phyloP scores from a whole-genome alignment of 2,888 invertebrate genomes.

The Tigriopus californicus region DNA sequence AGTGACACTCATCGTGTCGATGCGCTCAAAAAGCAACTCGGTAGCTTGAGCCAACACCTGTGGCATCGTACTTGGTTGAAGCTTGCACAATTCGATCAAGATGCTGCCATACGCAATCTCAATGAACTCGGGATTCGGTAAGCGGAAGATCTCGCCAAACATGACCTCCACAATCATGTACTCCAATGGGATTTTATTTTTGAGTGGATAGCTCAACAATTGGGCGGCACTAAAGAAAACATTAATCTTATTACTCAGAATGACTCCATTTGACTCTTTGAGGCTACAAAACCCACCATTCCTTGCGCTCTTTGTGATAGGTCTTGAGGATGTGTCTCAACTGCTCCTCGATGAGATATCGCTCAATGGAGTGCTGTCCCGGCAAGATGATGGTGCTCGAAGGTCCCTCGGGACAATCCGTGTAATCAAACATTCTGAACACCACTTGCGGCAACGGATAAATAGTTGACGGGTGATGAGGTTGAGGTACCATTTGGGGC shows the following conservation, averaged over 20 bases:
- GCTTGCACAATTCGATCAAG: slow-evolving; percentile 86
- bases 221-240: slow-evolving; percentile 46
- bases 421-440: slow-evolving; percentile 91
- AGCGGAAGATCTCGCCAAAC: slow-evolving; percentile 77
- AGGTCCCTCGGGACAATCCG: slow-evolving; percentile 69
- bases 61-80: slow-evolving; percentile 90
- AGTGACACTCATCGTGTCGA: slow-evolving; percentile 90
- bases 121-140: slow-evolving; percentile 69
- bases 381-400: slow-evolving; percentile 42
- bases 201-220: slow-evolving; percentile 74
- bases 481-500: slow-evolving; percentile 72
- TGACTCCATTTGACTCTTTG: slow-evolving; percentile 4
- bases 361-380: slow-evolving; percentile 88
- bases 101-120: slow-evolving; percentile 88
- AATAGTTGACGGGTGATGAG: slow-evolving; percentile 67
- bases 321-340: slow-evolving; percentile 78
- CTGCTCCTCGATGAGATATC: slow-evolving; percentile 94
- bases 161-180: slow-evolving; percentile 96
- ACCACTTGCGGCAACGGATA: slow-evolving; percentile 92
- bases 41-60: slow-evolving; percentile 94
- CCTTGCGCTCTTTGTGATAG: slow-evolving; percentile 70
- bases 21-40: slow-evolving; percentile 83
- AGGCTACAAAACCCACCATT: slow-evolving; percentile 29
- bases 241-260: neutral
- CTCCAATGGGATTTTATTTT: slow-evolving; percentile 82